phyloP scores from a whole-genome alignment of 1,140 invertebrate genomes.

The Pseudomyrmex gracilis region DNA sequence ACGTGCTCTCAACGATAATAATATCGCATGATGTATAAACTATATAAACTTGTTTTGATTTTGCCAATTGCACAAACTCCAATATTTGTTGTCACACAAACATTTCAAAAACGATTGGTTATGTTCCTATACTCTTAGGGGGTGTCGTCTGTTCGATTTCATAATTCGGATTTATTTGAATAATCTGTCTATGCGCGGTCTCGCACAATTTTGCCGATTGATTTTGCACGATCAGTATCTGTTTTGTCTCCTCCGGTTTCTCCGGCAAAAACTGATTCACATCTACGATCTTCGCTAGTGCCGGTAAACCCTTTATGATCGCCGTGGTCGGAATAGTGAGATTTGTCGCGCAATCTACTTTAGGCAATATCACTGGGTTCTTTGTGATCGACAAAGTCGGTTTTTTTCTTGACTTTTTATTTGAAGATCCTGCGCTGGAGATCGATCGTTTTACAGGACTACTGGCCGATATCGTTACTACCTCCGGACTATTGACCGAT shows the following conservation, averaged over 20 bases:
- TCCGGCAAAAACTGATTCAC: constrained; percentile 65
- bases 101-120: constrained; percentile 24
- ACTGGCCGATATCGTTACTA: constrained; percentile 36
- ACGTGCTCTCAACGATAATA: too few relatives aligned
- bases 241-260: constrained; percentile 63
- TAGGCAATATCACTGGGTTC: constrained; percentile 78
- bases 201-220: constrained; percentile 53
- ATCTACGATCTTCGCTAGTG: constrained; percentile 70
- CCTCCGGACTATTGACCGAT: constrained; percentile 66
- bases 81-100: neutral
- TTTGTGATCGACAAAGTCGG: constrained; percentile 48
- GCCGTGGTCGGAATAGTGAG: constrained; percentile 54
- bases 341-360: constrained; percentile 64
- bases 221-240: constrained; percentile 75
- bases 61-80: neutral
- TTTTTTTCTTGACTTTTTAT: constrained; percentile 52
- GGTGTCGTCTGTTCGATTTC: constrained; percentile 70
- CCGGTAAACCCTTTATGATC: constrained; percentile 61
- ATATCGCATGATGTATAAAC: too few relatives aligned
- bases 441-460: constrained; percentile 43
- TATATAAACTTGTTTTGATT: neutral
- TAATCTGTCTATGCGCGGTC: constrained; percentile 65
- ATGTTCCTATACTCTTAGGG: constrained; percentile 74
- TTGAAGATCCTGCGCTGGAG: constrained; percentile 19
- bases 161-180: constrained; percentile 77